A percentile compares a stretch with the other conserved stretches of the same genome.
Conservation (phyloP, 2,797 vertebrate species). For the Carcharodon carcharias region DNA sequence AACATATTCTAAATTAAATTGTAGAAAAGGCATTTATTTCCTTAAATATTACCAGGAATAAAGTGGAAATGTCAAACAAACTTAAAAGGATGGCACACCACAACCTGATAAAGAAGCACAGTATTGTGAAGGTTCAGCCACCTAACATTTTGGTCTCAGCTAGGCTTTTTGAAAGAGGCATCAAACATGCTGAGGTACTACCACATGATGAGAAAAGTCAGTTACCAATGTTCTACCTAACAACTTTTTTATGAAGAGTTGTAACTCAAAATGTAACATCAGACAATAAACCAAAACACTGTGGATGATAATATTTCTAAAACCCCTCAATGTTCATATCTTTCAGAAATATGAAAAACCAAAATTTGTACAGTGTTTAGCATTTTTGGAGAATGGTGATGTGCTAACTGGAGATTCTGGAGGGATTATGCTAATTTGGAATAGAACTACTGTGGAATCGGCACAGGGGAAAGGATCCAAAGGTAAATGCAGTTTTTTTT, state of each 20-base stretch:
- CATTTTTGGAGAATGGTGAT: constrained; percentile 84
- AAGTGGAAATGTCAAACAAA: not conserved
- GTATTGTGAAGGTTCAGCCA: not conserved
- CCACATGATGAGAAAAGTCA: not conserved
- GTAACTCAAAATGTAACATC: not conserved
- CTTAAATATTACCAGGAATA: not conserved
- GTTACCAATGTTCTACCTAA: not conserved
- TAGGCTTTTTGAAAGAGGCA: not conserved
- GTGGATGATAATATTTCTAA: not conserved
- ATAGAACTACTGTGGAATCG: constrained; percentile 75
- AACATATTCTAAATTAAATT: no score
- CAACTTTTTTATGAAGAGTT: not conserved
- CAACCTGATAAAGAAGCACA: not conserved
- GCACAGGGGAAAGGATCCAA: constrained; percentile 80
- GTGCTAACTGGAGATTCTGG: constrained; percentile 93
- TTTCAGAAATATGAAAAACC: constrained; percentile 95
- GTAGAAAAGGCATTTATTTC: no score
- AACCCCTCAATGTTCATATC: constrained; percentile 38
- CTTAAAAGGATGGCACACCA: not conserved
- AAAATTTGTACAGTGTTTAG: constrained; percentile 90
- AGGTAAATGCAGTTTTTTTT: constrained; percentile 59
- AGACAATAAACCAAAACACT: not conserved
- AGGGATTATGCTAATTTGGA: constrained; percentile 86
- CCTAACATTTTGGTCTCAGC: not conserved
- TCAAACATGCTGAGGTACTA: not conserved